Base-by-base conservation (phyloP, 2,113 vertebrate genomes). In the Psilopogon haemacephalus region DNA sequence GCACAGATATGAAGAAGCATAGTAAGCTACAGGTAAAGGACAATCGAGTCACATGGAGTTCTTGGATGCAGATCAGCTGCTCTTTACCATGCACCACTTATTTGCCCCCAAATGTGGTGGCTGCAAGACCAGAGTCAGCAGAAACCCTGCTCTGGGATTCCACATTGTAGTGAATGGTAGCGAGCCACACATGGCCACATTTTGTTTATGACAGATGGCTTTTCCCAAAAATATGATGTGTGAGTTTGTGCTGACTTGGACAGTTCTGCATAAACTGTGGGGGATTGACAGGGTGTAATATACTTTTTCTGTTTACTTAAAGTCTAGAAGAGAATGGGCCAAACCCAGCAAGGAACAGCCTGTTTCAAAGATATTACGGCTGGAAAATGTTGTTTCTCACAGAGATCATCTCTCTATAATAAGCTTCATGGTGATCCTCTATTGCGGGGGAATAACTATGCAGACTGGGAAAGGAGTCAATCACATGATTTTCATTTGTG, bases 171-270 rank as follows among this genome's bases (percentile, higher is more conserved):
- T 79, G n/a, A 64, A 93, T 48, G 59, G 59, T 90, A 79, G 84
- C 50, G 55, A 96, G 86, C 32, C 50, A 70, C 77, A 96, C 90
- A 92, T 93, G 90, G 94, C 89, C 86, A 90, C 15, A 0, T 92
- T 95, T 94, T 96, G 86, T 94, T 95, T 94, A 78, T 90, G 96
- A 96, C 95, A 96, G 95, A 96, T 95, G 95, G 94, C 64, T 96
- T 81, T 89, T 94, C 96, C 94, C 84, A 93, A 95, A 95, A 95
- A 96, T 95, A 96, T 76, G 91, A 96, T 92, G 84, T 94, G 91
- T 3, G 24, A 96, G 94, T 92, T 95, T 92, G 71, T 92, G 81
- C 86, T 96, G 93, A 91, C 84, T 96, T 96, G 96, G 96, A 96
- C 89, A 96, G 93, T 95, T 94, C 89, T 85, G 74, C 60, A 87